phyloP scores from a whole-genome alignment of 2,888 invertebrate species.

The Cremastinae sp. region DNA sequence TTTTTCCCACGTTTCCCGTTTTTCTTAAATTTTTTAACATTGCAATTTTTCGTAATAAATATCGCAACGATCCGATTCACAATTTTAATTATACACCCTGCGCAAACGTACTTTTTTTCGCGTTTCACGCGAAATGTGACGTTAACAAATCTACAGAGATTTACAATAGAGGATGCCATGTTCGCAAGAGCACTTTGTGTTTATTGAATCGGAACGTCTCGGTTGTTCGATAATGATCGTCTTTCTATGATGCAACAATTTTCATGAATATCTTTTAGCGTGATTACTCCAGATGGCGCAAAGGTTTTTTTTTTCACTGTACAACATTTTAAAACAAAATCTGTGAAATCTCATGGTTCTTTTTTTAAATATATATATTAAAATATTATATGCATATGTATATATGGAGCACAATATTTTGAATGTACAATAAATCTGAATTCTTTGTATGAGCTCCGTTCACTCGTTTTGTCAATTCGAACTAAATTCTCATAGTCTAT shows the following conservation, averaged over 20 bases:
- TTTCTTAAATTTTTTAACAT: no score
- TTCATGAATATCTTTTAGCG: background rate
- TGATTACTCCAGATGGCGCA: conserved; percentile 5
- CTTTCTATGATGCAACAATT: conserved; percentile 24
- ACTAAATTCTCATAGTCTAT: conserved; percentile 46
- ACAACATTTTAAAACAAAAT: background rate
- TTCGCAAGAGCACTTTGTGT: conserved; percentile 58
- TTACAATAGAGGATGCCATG: conserved; percentile 42
- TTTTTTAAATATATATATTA: conserved; percentile 14
- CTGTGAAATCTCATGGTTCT: background rate
- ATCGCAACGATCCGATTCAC: conserved; percentile 51
- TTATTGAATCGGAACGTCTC: conserved; percentile 60
- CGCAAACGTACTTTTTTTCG: conserved; percentile 9
- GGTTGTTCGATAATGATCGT: conserved; percentile 37
- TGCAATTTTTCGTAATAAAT: conserved; percentile 15
- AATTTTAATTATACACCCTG: conserved; percentile 25
- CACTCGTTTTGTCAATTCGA: conserved; percentile 6
- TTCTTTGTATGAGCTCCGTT: conserved; percentile 20
- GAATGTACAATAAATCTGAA: conserved; percentile 53
- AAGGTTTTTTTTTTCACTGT: conserved; percentile 18
- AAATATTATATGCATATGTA: conserved; percentile 9
- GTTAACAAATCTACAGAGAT: conserved; percentile 27
- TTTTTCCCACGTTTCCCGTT: conserved; percentile 5
- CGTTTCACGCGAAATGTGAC: conserved; percentile 50
- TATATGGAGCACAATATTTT: conserved; percentile 59